Percentiles rank a stretch among this genome's conserved stretches.
Conservation (phyloP, 2,888 invertebrate genomes). For the Chrysotoxum bicinctum region DNA sequence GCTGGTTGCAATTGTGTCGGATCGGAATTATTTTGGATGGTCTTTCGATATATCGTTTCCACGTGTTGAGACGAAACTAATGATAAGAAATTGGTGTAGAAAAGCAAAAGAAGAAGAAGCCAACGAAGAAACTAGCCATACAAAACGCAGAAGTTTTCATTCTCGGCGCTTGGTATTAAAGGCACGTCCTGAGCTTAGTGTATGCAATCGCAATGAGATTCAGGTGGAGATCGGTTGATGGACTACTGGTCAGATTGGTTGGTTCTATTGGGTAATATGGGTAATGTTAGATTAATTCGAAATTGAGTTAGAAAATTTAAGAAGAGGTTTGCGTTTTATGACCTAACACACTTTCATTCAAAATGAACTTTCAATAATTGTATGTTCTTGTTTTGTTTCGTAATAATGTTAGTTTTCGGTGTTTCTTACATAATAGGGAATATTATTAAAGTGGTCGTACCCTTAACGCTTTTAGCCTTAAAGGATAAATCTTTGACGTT, state of each 20-base stretch:
- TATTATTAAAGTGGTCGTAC: too few species aligned
- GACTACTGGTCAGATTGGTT: not conserved
- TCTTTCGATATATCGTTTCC: not conserved
- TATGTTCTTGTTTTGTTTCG: not conserved
- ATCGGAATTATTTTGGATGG: not conserved
- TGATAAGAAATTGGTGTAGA: not conserved
- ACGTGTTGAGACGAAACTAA: not conserved
- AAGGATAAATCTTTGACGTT: too few species aligned
- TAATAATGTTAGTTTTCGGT: not conserved
- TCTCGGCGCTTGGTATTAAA: conserved; percentile 45
- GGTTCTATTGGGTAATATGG: conserved; percentile 6
- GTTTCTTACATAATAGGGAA: not conserved
- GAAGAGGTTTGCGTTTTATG: not conserved
- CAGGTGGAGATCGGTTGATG: conserved; percentile 21
- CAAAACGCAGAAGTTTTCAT: conserved; percentile 40
- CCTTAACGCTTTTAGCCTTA: too few species aligned
- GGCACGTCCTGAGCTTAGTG: conserved; percentile 57
- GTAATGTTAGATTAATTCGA: not conserved
- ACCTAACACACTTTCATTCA: not conserved
- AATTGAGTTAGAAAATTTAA: not conserved
- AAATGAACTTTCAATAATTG: not conserved
- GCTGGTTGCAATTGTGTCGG: not conserved
- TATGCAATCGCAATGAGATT: conserved; percentile 57
- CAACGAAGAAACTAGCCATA: conserved; percentile 32
- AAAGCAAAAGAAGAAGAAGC: not conserved